These are phyloP conservation scores for Dasysyrphus albostriatus DNA, from an alignment of 2,888 invertebrate species.

Conservation along the genomic window DNA sequence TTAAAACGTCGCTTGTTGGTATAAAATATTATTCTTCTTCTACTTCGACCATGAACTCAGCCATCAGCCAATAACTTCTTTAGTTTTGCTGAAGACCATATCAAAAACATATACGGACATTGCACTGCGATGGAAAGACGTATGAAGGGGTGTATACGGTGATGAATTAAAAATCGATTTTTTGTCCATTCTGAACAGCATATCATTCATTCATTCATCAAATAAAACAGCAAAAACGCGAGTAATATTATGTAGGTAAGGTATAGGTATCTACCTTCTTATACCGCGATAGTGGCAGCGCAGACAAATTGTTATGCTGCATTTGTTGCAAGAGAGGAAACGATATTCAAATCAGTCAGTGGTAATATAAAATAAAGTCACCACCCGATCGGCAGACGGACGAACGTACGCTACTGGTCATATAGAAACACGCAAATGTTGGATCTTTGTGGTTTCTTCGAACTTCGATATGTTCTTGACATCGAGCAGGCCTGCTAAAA, in stretches of 20 bases:
- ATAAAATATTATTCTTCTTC: neutral
- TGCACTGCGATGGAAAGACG: neutral
- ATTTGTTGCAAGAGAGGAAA: slow-evolving; percentile 75
- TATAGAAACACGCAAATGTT: slow-evolving; percentile 28
- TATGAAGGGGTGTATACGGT: slow-evolving; percentile 48
- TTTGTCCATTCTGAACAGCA: slow-evolving; percentile 48
- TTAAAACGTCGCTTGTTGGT: neutral
- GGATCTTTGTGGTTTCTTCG: neutral
- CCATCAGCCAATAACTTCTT: slow-evolving; percentile 10
- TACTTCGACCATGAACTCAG: slow-evolving; percentile 66
- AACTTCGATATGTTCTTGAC: slow-evolving; percentile 16
- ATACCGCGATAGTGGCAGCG: slow-evolving; percentile 6
- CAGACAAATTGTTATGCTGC: slow-evolving; percentile 75
- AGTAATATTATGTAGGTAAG: slow-evolving; percentile 48
- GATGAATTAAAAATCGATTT: slow-evolving; percentile 75
- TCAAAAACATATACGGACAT: slow-evolving; percentile 5
- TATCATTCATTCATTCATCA: slow-evolving; percentile 73
- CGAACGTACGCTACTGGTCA: slow-evolving; percentile 51
- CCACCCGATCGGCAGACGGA: slow-evolving; percentile 61
- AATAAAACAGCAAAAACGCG: slow-evolving; percentile 69
- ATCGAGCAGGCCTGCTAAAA: slow-evolving; percentile 40
- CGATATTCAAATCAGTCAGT: slow-evolving; percentile 76
- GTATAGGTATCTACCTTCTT: too few species aligned
- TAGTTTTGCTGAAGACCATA: slow-evolving; percentile 32
- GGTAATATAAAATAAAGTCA: slow-evolving; percentile 75